Evolutionary conservation across 2,888 invertebrate species (phyloP).

Genomic region (Netelia inedita): DNA sequence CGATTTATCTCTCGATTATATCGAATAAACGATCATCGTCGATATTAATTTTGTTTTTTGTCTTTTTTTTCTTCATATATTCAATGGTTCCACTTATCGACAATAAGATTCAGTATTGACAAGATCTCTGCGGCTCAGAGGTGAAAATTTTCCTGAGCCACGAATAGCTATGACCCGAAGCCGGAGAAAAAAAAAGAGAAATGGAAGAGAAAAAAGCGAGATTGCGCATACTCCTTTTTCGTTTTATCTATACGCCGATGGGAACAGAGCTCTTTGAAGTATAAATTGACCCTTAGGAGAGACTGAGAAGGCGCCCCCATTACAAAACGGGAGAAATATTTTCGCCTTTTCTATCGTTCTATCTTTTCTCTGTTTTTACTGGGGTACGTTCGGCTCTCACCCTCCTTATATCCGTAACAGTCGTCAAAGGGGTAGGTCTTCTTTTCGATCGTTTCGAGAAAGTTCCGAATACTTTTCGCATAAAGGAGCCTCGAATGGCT

Average conservation of each 20-base stretch:
- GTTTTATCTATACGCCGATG: constrained; percentile 49
- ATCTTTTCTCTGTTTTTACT: constrained; percentile 62
- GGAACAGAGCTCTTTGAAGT: constrained; percentile 78
- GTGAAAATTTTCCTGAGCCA: not conserved
- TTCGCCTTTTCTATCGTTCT: constrained; percentile 65
- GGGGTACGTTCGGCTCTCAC: constrained; percentile 35
- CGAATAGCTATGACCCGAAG: not conserved
- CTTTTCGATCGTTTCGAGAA: constrained; percentile 43
- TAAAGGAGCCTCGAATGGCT: constrained; percentile 18
- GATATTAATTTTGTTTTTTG: not conserved
- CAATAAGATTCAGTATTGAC: too few species aligned
- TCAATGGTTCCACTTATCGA: not conserved
- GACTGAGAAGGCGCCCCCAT: constrained; percentile 69
- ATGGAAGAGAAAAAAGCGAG: constrained; percentile 10
- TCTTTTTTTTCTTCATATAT: not conserved
- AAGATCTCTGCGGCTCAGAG: not conserved
- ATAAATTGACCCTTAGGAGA: constrained; percentile 78
- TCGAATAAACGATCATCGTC: not conserved
- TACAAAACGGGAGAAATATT: constrained; percentile 73
- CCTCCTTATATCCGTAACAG: constrained; percentile 63
- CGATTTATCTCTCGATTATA: not conserved
- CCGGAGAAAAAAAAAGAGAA: constrained; percentile 1
- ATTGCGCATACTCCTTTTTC: constrained; percentile 20
- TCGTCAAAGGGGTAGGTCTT: constrained; percentile 71
- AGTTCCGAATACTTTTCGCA: constrained; percentile 62